Conservation (phyloP, 2,888 invertebrate genomes). For the Phania funesta region DNA sequence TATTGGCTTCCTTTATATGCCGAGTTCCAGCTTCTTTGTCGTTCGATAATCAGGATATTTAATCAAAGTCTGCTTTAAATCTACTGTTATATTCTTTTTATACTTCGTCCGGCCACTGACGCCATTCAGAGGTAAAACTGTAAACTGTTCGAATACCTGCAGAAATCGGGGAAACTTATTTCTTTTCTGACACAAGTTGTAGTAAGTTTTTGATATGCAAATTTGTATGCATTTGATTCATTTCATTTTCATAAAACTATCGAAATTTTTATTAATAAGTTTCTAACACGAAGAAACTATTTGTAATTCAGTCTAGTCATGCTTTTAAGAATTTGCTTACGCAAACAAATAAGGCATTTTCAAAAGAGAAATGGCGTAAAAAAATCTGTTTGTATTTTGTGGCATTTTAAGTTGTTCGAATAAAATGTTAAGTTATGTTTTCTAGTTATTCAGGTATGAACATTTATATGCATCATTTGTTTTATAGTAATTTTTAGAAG, state of each 20-base stretch:
- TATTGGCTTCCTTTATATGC: too few relatives aligned
- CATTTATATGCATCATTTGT: conserved; percentile 50
- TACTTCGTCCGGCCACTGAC: too few relatives aligned
- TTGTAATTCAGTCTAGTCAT: neutral
- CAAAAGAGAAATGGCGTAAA: neutral
- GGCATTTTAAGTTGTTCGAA: conserved; percentile 16
- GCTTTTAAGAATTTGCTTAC: neutral
- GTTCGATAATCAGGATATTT: too few relatives aligned
- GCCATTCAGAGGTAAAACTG: too few relatives aligned
- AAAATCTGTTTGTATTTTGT: conserved; percentile 18
- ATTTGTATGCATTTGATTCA: too few relatives aligned
- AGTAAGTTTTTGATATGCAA: too few relatives aligned
- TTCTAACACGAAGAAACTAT: neutral
- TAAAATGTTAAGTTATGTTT: conserved; percentile 7
- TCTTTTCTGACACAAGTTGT: too few relatives aligned
- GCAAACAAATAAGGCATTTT: neutral
- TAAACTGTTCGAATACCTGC: too few relatives aligned
- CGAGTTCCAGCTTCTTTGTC: too few relatives aligned
- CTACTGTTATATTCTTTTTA: too few relatives aligned
- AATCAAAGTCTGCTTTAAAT: too few relatives aligned
- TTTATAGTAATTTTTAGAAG: conserved; percentile 16
- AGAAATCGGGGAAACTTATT: too few relatives aligned
- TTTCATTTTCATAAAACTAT: neutral
- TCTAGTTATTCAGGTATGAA: conserved; percentile 45
- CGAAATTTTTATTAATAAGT: neutral